Conservation (phyloP, 2,888 invertebrate genomes). For the Acheta domesticus region DNA sequence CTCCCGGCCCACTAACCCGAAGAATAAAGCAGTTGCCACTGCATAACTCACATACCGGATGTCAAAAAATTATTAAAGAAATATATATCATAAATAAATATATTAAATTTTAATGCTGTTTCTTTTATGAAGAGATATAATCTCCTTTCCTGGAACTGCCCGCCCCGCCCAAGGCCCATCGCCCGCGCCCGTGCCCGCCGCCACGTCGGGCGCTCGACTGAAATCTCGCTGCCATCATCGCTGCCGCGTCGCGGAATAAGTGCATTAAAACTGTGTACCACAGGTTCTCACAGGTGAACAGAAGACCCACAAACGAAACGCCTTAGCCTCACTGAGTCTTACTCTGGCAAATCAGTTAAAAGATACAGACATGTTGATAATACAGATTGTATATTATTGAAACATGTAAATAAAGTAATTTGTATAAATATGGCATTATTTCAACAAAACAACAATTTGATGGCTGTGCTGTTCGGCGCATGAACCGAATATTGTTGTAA, state of each 20-base stretch:
- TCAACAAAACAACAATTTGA: background rate
- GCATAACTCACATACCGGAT: background rate
- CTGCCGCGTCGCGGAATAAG: constrained; percentile 2
- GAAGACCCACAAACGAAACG: constrained; percentile 11
- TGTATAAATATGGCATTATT: background rate
- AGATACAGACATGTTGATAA: background rate
- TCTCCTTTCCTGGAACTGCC: constrained; percentile 11
- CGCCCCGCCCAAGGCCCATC: constrained; percentile 1
- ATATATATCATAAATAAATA: constrained; percentile 18
- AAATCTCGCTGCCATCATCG: background rate
- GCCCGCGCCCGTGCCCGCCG: background rate
- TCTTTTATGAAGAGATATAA: constrained; percentile 1
- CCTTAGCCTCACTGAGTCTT: constrained; percentile 5
- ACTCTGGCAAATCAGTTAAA: background rate
- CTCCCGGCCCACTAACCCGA: constrained; percentile 1
- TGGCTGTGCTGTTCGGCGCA: too few relatives aligned
- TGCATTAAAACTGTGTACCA: constrained; percentile 12
- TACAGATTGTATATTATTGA: constrained; percentile 9
- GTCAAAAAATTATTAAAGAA: background rate
- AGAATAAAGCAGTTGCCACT: constrained; percentile 1
- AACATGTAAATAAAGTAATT: constrained; percentile 18
- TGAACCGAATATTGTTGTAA: too few relatives aligned
- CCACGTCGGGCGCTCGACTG: background rate
- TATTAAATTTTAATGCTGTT: constrained; percentile 11
- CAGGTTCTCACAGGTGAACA: constrained; percentile 11